Evolutionary conservation across 2,888 invertebrate genomes (phyloP).

Genomic region (Tholera decimalis): DNA sequence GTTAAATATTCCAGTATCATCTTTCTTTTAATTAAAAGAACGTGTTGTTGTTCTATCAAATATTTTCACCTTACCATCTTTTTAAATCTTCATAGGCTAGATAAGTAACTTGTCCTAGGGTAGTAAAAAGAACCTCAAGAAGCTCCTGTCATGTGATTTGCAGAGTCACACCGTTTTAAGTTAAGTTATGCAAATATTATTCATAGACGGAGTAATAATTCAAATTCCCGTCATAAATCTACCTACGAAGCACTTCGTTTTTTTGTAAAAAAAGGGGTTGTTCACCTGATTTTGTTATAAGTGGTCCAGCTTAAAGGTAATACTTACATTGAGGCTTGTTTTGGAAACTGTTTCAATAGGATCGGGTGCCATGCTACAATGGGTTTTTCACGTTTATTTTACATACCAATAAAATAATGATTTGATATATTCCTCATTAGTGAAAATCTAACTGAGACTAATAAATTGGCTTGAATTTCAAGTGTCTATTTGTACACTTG

Average conservation of each 20-base stretch:
- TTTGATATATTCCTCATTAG: too few species aligned
- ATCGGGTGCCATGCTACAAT: neutral
- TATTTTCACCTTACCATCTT: neutral
- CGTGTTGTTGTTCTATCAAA: neutral
- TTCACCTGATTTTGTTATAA: slow-evolving; percentile 2
- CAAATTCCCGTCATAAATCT: slow-evolving; percentile 34
- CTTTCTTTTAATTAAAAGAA: neutral
- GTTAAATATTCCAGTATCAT: neutral
- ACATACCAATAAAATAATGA: too few species aligned
- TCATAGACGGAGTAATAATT: slow-evolving; percentile 47
- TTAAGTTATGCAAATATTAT: slow-evolving; percentile 57
- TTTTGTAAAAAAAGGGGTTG: neutral
- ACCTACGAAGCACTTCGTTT: slow-evolving; percentile 30
- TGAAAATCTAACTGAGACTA: too few species aligned
- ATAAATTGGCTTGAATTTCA: too few species aligned
- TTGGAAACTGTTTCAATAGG: neutral
- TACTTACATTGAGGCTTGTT: neutral
- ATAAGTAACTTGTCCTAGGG: too few species aligned
- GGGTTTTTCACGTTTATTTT: neutral
- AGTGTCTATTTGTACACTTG: too few species aligned
- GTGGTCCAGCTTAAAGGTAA: too few species aligned
- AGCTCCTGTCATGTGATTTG: slow-evolving; percentile 13
- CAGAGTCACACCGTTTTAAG: slow-evolving; percentile 43
- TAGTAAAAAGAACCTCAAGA: too few species aligned
- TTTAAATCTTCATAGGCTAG: neutral